phyloP scores from a whole-genome alignment of 2,888 invertebrate species.

The Hypsopygia costalis region DNA sequence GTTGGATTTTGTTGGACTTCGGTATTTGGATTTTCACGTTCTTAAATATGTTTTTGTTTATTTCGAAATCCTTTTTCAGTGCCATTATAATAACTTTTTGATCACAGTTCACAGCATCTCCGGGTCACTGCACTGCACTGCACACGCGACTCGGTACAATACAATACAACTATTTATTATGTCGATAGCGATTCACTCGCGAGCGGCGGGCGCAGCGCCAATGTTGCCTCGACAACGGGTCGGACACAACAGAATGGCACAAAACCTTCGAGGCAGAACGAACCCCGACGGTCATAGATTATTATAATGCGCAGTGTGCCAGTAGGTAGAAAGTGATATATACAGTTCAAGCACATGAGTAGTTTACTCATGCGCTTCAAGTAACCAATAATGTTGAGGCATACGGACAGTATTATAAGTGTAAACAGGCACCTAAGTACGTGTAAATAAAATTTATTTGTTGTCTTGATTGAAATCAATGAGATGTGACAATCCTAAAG shows the following conservation, averaged over 20 bases:
- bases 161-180: conserved; percentile 24
- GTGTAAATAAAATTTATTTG: too few species aligned
- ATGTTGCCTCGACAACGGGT: conserved; percentile 68
- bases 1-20: conserved; percentile 45
- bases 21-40: conserved; percentile 56
- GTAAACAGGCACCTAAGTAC: too few species aligned
- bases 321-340: conserved; percentile 23
- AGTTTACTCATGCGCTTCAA: too few species aligned
- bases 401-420: too few species aligned
- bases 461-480: too few species aligned
- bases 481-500: too few species aligned
- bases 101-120: conserved; percentile 44
- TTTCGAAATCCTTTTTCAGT: conserved; percentile 71
- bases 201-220: conserved; percentile 21
- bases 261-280: conserved; percentile 50
- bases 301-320: conserved; percentile 22
- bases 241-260: conserved; percentile 62
- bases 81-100: conserved; percentile 55
- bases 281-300: conserved; percentile 50
- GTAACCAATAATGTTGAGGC: too few species aligned
- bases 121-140: conserved; percentile 60
- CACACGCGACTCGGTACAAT: conserved; percentile 22
- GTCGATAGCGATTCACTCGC: conserved; percentile 39
- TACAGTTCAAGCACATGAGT: too few species aligned
- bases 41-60: conserved; percentile 65